phyloP scores from a whole-genome alignment of 2,888 invertebrate species.

The Erannis defoliaria region DNA sequence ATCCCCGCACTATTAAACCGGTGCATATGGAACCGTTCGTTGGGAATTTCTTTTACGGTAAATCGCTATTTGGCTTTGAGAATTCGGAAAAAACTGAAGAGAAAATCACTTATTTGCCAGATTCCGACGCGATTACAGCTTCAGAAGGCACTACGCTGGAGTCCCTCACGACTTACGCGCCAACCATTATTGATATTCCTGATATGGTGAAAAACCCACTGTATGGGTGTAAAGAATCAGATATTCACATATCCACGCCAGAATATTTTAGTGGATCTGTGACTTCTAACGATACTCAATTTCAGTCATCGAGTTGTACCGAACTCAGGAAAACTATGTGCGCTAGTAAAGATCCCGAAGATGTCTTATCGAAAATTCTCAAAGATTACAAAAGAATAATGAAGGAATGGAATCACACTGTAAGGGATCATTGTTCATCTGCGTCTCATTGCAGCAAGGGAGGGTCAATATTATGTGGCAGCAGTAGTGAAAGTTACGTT shows the following conservation, averaged over 20 bases:
- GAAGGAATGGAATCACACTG: constrained; percentile 82
- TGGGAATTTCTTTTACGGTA: constrained; percentile 83
- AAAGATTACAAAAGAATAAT: constrained; percentile 81
- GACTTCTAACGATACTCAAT: constrained; percentile 73
- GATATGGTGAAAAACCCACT: constrained; percentile 78
- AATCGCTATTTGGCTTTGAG: constrained; percentile 75
- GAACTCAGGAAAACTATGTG: constrained; percentile 75
- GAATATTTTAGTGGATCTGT: constrained; percentile 66
- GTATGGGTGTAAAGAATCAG: constrained; percentile 72
- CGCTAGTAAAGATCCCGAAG: constrained; percentile 60
- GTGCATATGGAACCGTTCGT: constrained; percentile 78
- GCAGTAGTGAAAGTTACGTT: constrained; percentile 69
- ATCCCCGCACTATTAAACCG: constrained; percentile 70
- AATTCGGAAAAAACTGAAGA: constrained; percentile 72
- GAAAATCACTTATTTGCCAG: constrained; percentile 77
- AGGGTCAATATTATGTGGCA: constrained; percentile 61
- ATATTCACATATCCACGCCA: constrained; percentile 64
- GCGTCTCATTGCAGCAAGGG: constrained; percentile 63
- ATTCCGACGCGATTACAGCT: constrained; percentile 75
- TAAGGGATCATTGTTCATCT: constrained; percentile 73
- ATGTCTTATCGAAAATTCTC: constrained; percentile 68
- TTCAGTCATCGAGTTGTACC: constrained; percentile 77
- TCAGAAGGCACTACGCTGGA: constrained; percentile 76
- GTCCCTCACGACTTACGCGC: constrained; percentile 69
- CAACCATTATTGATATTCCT: constrained; percentile 71